phyloP scores from a whole-genome alignment of 2,113 vertebrate genomes.

The Lutjanus erythropterus region DNA sequence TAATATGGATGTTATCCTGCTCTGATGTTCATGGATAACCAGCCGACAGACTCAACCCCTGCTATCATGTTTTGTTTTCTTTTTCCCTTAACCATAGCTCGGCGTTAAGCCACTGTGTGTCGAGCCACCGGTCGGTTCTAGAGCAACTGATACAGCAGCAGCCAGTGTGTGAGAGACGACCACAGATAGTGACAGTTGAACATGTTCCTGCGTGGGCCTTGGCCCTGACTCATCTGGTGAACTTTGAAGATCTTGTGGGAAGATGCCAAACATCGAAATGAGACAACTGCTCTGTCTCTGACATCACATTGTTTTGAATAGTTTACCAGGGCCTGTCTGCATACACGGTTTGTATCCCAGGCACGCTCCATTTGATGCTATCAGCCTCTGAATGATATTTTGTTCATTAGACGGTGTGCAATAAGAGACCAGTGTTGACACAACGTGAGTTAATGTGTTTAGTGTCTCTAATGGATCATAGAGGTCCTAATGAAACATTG shows the following conservation, averaged over 20 bases:
- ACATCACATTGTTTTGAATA: constrained; percentile 53
- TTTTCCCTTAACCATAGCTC: constrained; percentile 19
- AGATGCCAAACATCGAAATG: constrained; percentile 31
- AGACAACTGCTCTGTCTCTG: constrained; percentile 26
- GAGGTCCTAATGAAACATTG: constrained; percentile 83
- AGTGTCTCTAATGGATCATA: constrained; percentile 82
- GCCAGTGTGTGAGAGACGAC: constrained; percentile 39
- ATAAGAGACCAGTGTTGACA: constrained; percentile 81
- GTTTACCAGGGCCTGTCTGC: constrained; percentile 29
- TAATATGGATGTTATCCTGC: constrained; percentile 46
- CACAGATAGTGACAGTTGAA: constrained; percentile 68
- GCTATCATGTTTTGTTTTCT: constrained; percentile 50
- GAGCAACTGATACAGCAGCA: constrained; percentile 31
- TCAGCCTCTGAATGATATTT: constrained; percentile 77
- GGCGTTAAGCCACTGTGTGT: constrained; percentile 14
- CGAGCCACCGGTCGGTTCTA: background rate
- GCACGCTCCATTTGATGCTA: constrained; percentile 73
- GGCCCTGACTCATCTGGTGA: constrained; percentile 67
- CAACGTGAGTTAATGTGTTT: constrained; percentile 83
- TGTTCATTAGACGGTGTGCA: constrained; percentile 75
- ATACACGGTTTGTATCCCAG: constrained; percentile 51
- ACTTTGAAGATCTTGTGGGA: constrained; percentile 47
- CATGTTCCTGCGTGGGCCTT: constrained; percentile 48
- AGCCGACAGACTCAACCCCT: constrained; percentile 54
- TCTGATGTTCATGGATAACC: constrained; percentile 65